Percentiles rank a stretch among this genome's conserved stretches.
phyloP scores from a whole-genome alignment of 2,113 vertebrate species.

The Coracopsis vasa region DNA sequence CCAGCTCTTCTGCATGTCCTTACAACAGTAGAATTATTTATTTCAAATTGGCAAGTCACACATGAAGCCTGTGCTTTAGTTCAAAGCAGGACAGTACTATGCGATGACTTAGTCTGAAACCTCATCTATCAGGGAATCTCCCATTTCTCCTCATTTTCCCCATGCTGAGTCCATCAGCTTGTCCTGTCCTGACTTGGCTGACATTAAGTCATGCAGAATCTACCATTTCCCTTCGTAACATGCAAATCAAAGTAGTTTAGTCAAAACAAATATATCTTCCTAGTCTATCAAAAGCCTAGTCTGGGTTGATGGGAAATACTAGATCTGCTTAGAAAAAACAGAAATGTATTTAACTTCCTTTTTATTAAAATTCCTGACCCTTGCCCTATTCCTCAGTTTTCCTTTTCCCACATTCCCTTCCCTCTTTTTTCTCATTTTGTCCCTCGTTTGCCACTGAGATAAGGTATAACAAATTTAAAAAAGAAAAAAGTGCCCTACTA shows the following conservation, averaged over 20 bases:
- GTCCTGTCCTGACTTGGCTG: neutral
- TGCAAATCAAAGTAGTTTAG: neutral
- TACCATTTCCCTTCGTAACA: neutral
- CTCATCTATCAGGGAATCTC: neutral
- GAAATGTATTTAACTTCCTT: slow-evolving; percentile 6
- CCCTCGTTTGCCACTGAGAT: neutral
- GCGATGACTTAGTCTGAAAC: neutral
- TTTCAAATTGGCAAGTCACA: neutral
- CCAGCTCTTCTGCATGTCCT: neutral
- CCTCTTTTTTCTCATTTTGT: neutral
- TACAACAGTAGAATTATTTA: neutral
- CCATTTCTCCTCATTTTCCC: neutral
- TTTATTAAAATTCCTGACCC: neutral
- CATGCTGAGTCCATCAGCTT: neutral
- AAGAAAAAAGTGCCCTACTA: fast-evolving
- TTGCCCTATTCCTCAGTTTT: neutral
- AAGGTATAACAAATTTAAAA: neutral
- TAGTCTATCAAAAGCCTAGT: neutral
- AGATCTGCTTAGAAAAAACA: neutral
- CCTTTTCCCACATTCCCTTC: neutral
- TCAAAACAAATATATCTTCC: neutral
- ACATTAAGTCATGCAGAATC: neutral
- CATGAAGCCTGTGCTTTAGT: neutral
- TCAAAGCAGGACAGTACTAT: neutral
- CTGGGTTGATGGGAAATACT: neutral